Percentiles rank a stretch among this genome's conserved stretches.
Conservation (phyloP, 1,140 invertebrate genomes). For the Palaemon carinicauda region DNA sequence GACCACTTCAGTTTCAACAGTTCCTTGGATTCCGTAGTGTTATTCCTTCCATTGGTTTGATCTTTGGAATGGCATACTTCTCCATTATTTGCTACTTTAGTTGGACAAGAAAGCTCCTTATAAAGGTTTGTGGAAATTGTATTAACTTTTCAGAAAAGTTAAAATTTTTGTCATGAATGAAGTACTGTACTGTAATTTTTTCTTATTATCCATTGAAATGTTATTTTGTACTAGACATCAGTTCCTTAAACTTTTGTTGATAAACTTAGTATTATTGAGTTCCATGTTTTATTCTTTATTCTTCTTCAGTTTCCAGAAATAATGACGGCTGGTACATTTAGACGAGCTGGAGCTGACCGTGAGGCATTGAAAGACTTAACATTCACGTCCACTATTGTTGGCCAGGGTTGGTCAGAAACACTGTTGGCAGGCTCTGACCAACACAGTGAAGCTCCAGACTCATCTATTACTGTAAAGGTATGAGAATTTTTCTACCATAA, state of each 20-base stretch:
- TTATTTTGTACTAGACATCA: not conserved
- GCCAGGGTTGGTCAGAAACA: conserved; percentile 39
- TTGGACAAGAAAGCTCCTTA: conserved; percentile 52
- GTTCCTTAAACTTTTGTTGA: not conserved
- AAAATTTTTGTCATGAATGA: too few species aligned
- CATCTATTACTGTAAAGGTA: conserved; percentile 37
- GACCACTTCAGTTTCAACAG: conserved; percentile 49
- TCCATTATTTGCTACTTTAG: conserved; percentile 30
- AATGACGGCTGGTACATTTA: conserved; percentile 37
- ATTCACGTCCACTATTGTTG: conserved; percentile 34
- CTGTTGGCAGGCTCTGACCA: conserved; percentile 13
- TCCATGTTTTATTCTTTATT: not conserved
- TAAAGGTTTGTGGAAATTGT: conserved; percentile 35
- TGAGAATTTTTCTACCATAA: not conserved
- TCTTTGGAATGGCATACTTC: conserved; percentile 49
- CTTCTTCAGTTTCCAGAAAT: conserved; percentile 34
- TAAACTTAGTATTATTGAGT: not conserved
- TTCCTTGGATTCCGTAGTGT: conserved; percentile 5
- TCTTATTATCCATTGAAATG: not conserved
- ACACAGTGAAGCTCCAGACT: conserved; percentile 21
- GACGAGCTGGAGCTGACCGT: conserved; percentile 16
- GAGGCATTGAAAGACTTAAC: conserved; percentile 6
- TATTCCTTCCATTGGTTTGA: conserved; percentile 28
- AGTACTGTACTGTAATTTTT: not conserved
- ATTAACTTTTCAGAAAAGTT: too few species aligned